These are phyloP conservation scores for Eulithis prunata DNA, from an alignment of 2,888 invertebrate species.

Conservation along the genomic window DNA sequence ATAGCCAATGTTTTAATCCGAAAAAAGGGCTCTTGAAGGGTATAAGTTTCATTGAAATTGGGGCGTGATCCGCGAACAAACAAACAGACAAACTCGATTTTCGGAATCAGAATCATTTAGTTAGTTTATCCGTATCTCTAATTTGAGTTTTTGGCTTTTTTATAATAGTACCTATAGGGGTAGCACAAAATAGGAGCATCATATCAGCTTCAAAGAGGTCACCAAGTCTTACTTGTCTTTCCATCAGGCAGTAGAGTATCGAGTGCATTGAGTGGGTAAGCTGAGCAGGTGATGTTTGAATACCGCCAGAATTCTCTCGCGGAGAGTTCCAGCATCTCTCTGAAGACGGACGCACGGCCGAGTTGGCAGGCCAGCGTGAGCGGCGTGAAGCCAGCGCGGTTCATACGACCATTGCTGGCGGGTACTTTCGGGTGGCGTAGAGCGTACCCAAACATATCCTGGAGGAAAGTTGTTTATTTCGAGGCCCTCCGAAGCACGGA, in stretches of 20 bases:
- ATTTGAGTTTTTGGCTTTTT: no score
- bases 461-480: constrained; percentile 23
- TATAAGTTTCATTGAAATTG: no score
- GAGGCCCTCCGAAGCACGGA: not conserved
- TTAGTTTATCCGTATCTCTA: no score
- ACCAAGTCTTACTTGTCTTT: constrained; percentile 90
- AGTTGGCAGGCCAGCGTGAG: constrained; percentile 98
- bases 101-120: no score
- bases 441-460: constrained; percentile 99
- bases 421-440: constrained; percentile 96
- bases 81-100: no score
- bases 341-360: constrained; percentile 97
- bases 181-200: no score
- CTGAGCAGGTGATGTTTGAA: constrained; percentile 99
- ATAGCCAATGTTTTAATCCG: no score
- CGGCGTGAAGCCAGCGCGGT: constrained; percentile 96
- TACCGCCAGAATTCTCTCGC: constrained; percentile 99
- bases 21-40: no score
- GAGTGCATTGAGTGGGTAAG: constrained; percentile 97
- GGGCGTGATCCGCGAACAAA: no score
- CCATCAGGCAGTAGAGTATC: constrained; percentile 98
- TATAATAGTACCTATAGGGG: no score
- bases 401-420: constrained; percentile 95
- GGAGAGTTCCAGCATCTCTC: constrained; percentile 98
- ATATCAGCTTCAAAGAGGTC: no score